Evolutionary conservation across 2,797 vertebrate genomes (phyloP).

Genomic region (Lemur catta): DNA sequence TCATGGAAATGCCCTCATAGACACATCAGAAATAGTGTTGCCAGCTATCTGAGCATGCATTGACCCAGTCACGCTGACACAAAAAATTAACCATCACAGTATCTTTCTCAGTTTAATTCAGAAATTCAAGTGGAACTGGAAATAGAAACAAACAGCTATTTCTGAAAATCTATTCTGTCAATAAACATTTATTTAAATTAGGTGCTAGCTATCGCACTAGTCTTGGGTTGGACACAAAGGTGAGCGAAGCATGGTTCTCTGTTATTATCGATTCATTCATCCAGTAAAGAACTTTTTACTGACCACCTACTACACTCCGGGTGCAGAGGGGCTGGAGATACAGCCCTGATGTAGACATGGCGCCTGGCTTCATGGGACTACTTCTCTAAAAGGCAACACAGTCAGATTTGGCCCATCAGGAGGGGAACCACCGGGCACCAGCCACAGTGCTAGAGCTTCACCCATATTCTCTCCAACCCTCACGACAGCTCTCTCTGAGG

Average conservation of each 20-base stretch:
- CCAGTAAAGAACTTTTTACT: neutral
- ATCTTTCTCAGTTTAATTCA: conserved; percentile 44
- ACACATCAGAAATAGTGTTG: neutral
- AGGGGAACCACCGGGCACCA: neutral
- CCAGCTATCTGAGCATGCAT: neutral
- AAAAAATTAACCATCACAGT: neutral
- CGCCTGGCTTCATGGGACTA: neutral
- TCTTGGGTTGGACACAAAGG: neutral
- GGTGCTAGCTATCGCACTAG: neutral
- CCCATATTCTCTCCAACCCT: neutral
- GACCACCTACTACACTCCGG: neutral
- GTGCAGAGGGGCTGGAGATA: neutral
- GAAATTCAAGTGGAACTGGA: conserved; percentile 1
- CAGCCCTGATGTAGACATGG: neutral
- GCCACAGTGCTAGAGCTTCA: neutral
- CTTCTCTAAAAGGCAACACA: neutral
- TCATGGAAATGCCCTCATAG: neutral
- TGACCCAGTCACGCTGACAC: neutral
- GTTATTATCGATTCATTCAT: neutral
- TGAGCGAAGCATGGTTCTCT: neutral
- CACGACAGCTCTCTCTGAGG: neutral
- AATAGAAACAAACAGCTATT: conserved; percentile 12
- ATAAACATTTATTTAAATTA: conserved; percentile 22
- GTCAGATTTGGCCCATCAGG: neutral
- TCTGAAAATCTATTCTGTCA: conserved; percentile 14